Evolutionary conservation across 1,140 invertebrate species (phyloP), one percentile per base, ranked within the genome.

Genomic region (Hyles euphorbiae): DNA sequence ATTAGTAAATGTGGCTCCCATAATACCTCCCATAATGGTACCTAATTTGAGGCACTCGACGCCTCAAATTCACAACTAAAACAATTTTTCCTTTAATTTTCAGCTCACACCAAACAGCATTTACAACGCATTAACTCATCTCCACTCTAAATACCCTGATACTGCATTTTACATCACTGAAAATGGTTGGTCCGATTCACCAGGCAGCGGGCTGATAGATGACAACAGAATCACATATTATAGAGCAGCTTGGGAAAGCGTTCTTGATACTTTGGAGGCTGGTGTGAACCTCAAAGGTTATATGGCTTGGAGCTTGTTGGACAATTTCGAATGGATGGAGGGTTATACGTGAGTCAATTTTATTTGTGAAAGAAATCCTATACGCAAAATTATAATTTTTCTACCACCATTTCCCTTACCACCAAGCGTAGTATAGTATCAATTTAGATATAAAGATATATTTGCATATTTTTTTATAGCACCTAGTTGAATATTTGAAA

Each of bases 241-340:
- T 44, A 62, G 58, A 52, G 64, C 63, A 34, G 64, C 62, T 68
- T 87, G 87, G 64, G 77, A 91, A 87, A 36, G 89, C 91, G 71
- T 91, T 84, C 65, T 96, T 93, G 84, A 95, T 92, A 22, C 70
- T 93, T 3, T 92, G 92, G 74, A 90, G 90, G 56, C 93, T 94
- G 33, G 92, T 93, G 76, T 96, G 93, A 77, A 40, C 78, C 92
- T 76, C 83, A 93, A 1, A 69, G 92, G 34, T 0, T 83, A 79
- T 12, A 78, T 78, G 52, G 69, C 71, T 5, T 81, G 78, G 78
- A 81, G 77, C 53, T 48, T 83, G 22, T 69, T 83, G 72, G 80
- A 83, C 45, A 83, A 81, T 56, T 68, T 77, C 4, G 80, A 91
- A 91, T 75, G 91, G 90, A 33, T 90, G 93, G 70, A 93, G 87